phyloP scores from a whole-genome alignment of 1,140 invertebrate species.

The Nasonia vitripennis region DNA sequence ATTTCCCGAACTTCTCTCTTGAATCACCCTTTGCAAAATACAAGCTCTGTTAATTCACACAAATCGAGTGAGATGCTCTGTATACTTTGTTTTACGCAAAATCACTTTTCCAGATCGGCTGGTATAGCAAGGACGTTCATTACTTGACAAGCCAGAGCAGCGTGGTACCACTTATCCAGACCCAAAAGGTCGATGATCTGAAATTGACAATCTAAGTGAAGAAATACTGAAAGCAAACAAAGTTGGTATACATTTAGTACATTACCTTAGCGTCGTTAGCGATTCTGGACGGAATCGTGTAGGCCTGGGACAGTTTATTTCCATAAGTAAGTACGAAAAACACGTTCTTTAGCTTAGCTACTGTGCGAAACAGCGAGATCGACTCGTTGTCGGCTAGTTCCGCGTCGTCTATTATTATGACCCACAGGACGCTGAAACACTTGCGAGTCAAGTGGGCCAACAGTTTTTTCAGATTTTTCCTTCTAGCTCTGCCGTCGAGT shows the following conservation, averaged over 20 bases:
- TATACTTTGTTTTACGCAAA: not conserved
- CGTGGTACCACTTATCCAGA: constrained; percentile 77
- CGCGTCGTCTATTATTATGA: constrained; percentile 76
- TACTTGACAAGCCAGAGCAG: constrained; percentile 79
- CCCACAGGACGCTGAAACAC: constrained; percentile 71
- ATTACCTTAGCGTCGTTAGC: constrained; percentile 61
- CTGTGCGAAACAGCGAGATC: constrained; percentile 70
- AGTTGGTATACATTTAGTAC: not conserved
- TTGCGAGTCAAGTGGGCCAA: constrained; percentile 60
- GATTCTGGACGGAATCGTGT: constrained; percentile 55
- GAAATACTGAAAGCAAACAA: not conserved
- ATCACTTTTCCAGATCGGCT: constrained; percentile 78
- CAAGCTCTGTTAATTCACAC: not conserved
- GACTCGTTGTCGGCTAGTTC: constrained; percentile 77
- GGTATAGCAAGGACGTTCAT: constrained; percentile 78
- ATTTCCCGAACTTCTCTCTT: constrained; percentile 77
- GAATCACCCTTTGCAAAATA: constrained; percentile 73
- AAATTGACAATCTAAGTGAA: not conserved
- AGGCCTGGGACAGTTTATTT: constrained; percentile 56
- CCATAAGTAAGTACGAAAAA: constrained; percentile 66
- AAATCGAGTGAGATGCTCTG: not conserved
- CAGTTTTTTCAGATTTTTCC: constrained; percentile 68
- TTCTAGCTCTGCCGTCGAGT: constrained; percentile 53
- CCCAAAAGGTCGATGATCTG: constrained; percentile 64
- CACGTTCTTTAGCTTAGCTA: constrained; percentile 64